Evolutionary conservation across 2,888 invertebrate genomes (phyloP), one percentile per base, ranked within the genome.

Genomic region (Acanthosoma haemorrhoidale): DNA sequence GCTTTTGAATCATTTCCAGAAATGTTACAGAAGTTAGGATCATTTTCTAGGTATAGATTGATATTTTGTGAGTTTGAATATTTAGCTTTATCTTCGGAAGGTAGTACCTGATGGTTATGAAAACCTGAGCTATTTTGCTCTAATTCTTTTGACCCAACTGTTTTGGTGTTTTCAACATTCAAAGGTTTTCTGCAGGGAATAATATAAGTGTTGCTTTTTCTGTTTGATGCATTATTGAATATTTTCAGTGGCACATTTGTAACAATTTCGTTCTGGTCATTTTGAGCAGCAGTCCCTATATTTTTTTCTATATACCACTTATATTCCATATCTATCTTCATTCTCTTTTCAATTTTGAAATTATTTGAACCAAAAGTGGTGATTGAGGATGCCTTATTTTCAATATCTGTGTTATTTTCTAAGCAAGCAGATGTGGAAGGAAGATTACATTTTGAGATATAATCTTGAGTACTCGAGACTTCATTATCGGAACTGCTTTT

Each of bases 391-490:
- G n/a, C n/a, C n/a, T n/a, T n/a, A n/a, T 13, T 6, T 6, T 25
- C n/a, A 29, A n/a, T n/a, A n/a, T 51, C n/a, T 2, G n/a, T 51
- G 51, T 2, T n/a, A n/a, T 51, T 29, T 51, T 25, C 51, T n/a
- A 6, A 13, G 11, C 29, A 6, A 51, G n/a, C 4, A 21, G 43
- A 43, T 11, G 41, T 18, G n/a, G 18, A 25, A 13, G 25, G 5
- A 16, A 25, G n/a, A 3, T n/a, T n/a, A 51, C n/a, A 25, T 51
- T 29, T 51, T 25, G 29, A 13, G 2, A 4, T 13, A n/a, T 51
- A n/a, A 64, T 64, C 64, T 41, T 64, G 64, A 16, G 64, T 64
- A 41, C 64, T 64, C 29, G 64, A 64, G 8, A 64, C 64, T 25
- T 64, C 64, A 29, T 38, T n/a, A 39, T 64, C 64, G 41, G 39